Evolutionary conservation across 2,113 vertebrate species (phyloP).

Genomic region (Puma concolor): DNA sequence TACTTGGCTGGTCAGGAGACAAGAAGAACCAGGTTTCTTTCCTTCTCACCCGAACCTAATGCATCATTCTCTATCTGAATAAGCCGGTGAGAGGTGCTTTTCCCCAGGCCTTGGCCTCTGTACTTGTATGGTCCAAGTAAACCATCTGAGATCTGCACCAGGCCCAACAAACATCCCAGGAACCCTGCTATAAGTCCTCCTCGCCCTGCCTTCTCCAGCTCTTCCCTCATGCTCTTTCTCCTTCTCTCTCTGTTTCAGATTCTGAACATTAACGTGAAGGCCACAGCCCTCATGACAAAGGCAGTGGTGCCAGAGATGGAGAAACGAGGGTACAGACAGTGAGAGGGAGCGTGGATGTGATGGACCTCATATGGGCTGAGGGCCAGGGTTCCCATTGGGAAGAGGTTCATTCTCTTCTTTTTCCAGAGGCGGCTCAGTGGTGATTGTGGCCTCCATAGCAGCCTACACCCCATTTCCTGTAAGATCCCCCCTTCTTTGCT

Average conservation of each 20-base stretch:
- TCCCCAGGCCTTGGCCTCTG: neutral
- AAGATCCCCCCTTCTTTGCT: conserved; percentile 62
- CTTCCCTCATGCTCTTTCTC: neutral
- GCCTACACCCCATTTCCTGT: conserved; percentile 89
- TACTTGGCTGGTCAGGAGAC: neutral
- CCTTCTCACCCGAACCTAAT: neutral
- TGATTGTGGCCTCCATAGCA: conserved; percentile 90
- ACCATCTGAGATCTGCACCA: neutral
- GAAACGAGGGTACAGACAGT: conserved; percentile 89
- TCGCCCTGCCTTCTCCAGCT: neutral
- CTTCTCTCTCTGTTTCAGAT: conserved; percentile 81
- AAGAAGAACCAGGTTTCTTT: neutral
- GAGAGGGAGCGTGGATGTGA: neutral
- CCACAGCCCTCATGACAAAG: conserved; percentile 90
- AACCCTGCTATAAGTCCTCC: neutral
- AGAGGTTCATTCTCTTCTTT: neutral
- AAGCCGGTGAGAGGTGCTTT: neutral
- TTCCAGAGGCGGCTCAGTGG: conserved; percentile 90
- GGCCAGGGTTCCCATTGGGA: neutral
- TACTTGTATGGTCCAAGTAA: neutral
- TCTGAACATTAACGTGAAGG: conserved; percentile 91
- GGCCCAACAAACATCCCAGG: neutral
- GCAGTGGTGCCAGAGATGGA: conserved; percentile 91
- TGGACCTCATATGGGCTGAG: accelerated
- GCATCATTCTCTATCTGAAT: neutral